Base-by-base conservation (phyloP, 2,888 invertebrate species). In the Perdita meconis region DNA sequence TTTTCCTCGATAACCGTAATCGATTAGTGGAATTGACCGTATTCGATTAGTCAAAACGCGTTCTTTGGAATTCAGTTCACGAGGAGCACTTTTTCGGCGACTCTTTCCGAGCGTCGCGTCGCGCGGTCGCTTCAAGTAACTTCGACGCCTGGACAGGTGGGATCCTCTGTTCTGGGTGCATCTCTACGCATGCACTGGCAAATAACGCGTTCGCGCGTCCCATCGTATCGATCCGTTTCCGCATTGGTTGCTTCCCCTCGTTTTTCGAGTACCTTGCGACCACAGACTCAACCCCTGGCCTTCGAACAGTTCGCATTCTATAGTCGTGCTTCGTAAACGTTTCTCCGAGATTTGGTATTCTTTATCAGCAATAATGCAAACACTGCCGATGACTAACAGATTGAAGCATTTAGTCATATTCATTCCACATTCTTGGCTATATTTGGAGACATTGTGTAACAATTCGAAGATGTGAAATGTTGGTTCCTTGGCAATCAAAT, bases 81-180 rank as follows among this genome's bases (percentile, higher is more conserved):
- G 16, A 30, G 53, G 13, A 30, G 16, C 24, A 53, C 30, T 30
- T 16, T 16, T 2, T 3, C 12, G 10, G 53, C 30, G 8, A 34
- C 53, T 24, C 24, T 16, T 30, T 53, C 30, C 16, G 30, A 6
- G 30, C 2, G 30, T 30, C 3, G 30, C 30, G 40, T 30, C 30
- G 64, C 55, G 47, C 67, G 80, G 75, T 78, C 70, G 75, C n/a
- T n/a, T n/a, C n/a, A 81, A 89, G 90, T 89, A 92, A 91, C 86
- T 90, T 92, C 90, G 88, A 91, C 81, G 91, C 91, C 81, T 78
- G 91, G 86, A 78, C 89, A 91, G 88, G 90, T 89, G 87, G 89
- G 84, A 86, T 82, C 78, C 68, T 63, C 67, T 42, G 59, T 8
- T 30, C 66, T 64, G 64, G 84, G 61, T 82, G 84, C 84, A 84